Evolutionary conservation across 2,888 invertebrate genomes (phyloP), one percentile per base, ranked within the genome.

Genomic region (Leptothorax acervorum): DNA sequence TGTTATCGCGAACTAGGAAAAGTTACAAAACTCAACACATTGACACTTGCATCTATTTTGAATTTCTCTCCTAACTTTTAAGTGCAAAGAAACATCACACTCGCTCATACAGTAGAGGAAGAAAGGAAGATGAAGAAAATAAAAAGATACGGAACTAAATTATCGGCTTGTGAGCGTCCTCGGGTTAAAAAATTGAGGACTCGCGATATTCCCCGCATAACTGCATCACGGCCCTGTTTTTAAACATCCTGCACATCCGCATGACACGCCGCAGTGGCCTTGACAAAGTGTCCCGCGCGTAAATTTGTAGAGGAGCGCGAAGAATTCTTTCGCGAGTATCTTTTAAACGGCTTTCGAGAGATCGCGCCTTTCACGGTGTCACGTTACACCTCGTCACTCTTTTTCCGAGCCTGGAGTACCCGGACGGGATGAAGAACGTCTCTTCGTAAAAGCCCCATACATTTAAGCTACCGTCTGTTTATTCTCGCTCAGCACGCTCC

Each of bases 231-330:
- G 15, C 5, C 35, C 35, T 45, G 45, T 78, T 68, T 66, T 68
- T 68, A 23, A 68, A 68, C 15, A 55, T 9, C 45, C 66, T 35
- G 66, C 55, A 68, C 12, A 68, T 45, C 66, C 66, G 78, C 68
- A 78, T 78, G 45, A 78, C 68, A 78, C 45, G 15, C 66, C 78
- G 78, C 78, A 78, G 66, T 78, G 65, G 65, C 82, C 73, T 74
- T 82, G 82, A 82, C 65, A 65, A 75, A 82, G 45, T 63, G 53
- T 53, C 31, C 11, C 18, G 62, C 51, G 42, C 63, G 42, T 42
- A 74, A 73, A 63, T 71, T 62, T 42, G 31, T 68, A 70, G n/a
- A 35, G 53, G 28, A 28, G 4, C 45, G 66, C 55, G 42, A 45
- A 9, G 15, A 68, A 66, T 78, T 57, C 45, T 6, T 57, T 31